Evolutionary conservation across 2,888 invertebrate species (phyloP), one percentile per base, ranked within the genome.

Genomic region (Aricia artaxerxes): DNA sequence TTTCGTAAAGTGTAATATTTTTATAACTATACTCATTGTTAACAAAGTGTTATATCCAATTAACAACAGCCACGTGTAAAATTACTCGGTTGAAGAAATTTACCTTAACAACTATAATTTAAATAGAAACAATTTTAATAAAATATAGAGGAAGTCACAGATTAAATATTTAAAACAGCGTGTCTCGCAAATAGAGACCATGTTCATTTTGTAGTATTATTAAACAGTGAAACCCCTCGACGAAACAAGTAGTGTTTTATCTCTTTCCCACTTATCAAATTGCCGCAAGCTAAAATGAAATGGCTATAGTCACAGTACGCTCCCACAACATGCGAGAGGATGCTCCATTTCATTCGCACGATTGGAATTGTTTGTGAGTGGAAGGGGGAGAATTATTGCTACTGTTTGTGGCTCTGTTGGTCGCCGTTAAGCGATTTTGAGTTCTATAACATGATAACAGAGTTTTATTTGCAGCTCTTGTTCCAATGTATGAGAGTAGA

Each of bases 131-230:
- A 75, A 79, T 75, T 79, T 79, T 61, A 61, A 75, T 88, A 86
- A 90, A 91, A 91, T 92, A 89, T 91, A 91, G 89, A 91, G 90
- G 90, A 92, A 91, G 93, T 92, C 93, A 89, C 91, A 90, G 91
- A 90, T 92, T 93, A 92, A 94, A 93, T 93, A 93, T 93, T 94
- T 93, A 93, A 92, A 93, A 89, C 86, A 87, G 86, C 88, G 88
- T 91, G 91, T 90, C 90, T 90, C 89, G 90, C 88, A 87, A 89
- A 88, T 89, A 89, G 90, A 92, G 89, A 91, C 92, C 92, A 91
- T 91, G 90, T 91, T 93, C 91, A 86, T 88, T 91, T 89, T 90
- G 90, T 90, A 91, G 92, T 93, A 92, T 93, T 93, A 92, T 91
- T 90, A 90, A 88, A 89, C 90, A 91, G 92, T 92, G 92, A 91